A percentile compares a stretch with the other conserved stretches of the same genome.
These are phyloP conservation scores for Ailuropoda melanoleuca DNA, from an alignment of 2,113 vertebrate genomes.

Conservation along the genomic window DNA sequence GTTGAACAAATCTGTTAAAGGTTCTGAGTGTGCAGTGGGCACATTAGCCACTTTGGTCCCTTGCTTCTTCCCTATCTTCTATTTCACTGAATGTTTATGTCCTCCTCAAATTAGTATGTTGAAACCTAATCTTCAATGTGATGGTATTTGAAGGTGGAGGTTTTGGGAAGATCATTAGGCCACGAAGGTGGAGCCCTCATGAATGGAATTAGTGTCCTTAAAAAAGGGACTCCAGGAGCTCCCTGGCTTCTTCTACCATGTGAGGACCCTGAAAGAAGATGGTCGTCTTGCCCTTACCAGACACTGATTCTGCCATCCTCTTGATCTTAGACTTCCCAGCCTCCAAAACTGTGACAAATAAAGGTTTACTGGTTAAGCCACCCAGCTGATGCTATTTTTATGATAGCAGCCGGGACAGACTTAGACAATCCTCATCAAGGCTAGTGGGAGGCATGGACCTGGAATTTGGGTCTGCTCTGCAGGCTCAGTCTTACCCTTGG, in stretches of 20 bases:
- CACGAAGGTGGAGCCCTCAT: background rate
- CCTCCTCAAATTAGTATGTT: background rate
- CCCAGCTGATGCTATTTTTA: background rate
- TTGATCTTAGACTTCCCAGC: background rate
- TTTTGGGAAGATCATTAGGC: background rate
- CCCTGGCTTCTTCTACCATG: no score
- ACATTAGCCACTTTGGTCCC: background rate
- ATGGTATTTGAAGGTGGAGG: background rate
- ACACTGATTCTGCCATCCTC: background rate
- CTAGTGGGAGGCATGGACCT: fast-evolving
- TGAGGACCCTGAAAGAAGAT: background rate
- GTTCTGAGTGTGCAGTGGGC: no score
- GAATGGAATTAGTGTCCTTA: background rate
- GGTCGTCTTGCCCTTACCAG: background rate
- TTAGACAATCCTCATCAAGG: background rate
- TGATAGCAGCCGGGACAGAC: background rate
- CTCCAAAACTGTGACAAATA: background rate
- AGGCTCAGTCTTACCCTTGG: background rate
- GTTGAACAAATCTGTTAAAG: background rate
- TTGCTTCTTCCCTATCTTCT: background rate
- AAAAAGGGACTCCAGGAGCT: background rate
- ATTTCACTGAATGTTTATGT: background rate
- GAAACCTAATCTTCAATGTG: background rate
- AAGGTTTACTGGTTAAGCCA: background rate
- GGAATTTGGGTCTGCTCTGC: background rate